These are phyloP conservation scores for Helicolenus hilgendorfi DNA, from an alignment of 2,797 vertebrate species.

Conservation along the genomic window DNA sequence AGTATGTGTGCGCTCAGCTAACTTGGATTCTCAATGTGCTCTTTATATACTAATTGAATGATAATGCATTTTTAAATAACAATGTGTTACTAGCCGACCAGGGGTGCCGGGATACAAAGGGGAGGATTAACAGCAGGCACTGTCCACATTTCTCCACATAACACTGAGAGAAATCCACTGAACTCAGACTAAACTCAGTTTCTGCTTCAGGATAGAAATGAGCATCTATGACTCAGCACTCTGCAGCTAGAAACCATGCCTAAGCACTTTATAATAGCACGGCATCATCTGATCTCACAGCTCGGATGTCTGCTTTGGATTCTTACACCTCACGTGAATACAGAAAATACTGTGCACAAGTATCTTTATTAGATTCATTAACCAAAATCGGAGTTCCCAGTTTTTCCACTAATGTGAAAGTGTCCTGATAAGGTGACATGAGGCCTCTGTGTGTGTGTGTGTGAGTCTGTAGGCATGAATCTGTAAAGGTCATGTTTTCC, in stretches of 20 bases:
- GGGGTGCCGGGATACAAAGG: not conserved
- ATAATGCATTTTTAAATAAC: constrained; percentile 39
- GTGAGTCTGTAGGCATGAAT: not conserved
- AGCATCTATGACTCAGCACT: constrained; percentile 45
- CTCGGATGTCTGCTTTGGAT: not conserved
- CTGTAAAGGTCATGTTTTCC: constrained; percentile 47
- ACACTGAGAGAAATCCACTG: not conserved
- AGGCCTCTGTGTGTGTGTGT: not conserved
- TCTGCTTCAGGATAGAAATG: constrained; percentile 13
- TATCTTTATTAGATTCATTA: not conserved
- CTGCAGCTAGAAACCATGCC: constrained; percentile 14
- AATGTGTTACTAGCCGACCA: constrained; percentile 5
- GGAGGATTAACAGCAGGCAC: constrained; percentile 28
- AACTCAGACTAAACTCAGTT: not conserved
- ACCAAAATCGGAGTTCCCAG: not conserved
- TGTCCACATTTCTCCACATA: not conserved
- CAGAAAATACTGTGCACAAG: not conserved
- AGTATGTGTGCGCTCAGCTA: not conserved
- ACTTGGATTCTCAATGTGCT: constrained; percentile 6
- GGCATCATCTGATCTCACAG: constrained; percentile 27
- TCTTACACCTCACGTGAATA: not conserved
- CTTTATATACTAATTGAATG: constrained; percentile 12
- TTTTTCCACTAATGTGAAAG: not conserved
- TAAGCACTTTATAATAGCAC: constrained; percentile 24
- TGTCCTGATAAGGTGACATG: not conserved